phyloP scores from a whole-genome alignment of 1,140 invertebrate species.

The Tetraneura akinire region DNA sequence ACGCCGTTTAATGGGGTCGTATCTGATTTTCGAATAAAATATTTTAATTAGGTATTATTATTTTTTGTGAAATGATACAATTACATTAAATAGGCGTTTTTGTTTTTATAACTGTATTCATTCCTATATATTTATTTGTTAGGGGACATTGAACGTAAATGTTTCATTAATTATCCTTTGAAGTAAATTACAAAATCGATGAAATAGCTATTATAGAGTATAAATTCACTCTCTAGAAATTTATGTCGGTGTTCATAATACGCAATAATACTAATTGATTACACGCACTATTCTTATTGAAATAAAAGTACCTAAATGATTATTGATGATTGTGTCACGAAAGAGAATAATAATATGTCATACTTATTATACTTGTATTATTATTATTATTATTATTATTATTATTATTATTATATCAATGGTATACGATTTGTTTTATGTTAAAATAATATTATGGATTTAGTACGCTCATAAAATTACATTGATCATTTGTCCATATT shows the following conservation, averaged over 20 bases:
- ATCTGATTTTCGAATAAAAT: neutral
- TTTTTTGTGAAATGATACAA: neutral
- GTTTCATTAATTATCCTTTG: slow-evolving; percentile 1
- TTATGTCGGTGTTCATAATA: neutral
- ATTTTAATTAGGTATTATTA: too few species aligned
- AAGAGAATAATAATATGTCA: neutral
- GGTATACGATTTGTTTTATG: too few species aligned
- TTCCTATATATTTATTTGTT: too few species aligned
- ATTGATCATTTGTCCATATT: too few species aligned
- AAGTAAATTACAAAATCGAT: neutral
- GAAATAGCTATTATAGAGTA: too few species aligned
- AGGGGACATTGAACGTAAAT: neutral
- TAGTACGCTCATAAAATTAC: too few species aligned
- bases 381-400: too few species aligned
- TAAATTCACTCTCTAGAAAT: neutral
- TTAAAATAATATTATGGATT: too few species aligned
- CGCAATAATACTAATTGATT: neutral
- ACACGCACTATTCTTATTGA: neutral
- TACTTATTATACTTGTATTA: too few species aligned
- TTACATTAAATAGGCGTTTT: neutral
- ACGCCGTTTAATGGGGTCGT: too few species aligned
- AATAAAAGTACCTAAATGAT: neutral
- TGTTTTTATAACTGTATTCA: neutral
- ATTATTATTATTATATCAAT: too few species aligned
- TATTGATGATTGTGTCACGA: slow-evolving; percentile 9